Percentiles rank a stretch among this genome's conserved stretches.
Conservation (phyloP, 2,888 invertebrate species). For the Drosophila vallismaia region DNA sequence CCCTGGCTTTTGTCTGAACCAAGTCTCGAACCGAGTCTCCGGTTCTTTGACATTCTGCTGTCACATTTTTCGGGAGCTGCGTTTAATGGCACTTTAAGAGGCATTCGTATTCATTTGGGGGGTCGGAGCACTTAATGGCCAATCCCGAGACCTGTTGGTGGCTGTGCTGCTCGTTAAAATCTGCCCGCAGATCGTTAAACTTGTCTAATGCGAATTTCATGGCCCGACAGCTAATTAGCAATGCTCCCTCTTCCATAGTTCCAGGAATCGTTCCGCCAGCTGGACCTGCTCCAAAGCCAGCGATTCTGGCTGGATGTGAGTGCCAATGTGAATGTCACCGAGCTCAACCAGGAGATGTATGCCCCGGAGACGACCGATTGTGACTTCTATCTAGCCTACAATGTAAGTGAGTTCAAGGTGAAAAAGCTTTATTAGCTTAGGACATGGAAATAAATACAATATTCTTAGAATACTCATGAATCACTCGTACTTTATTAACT, state of each 20-base stretch:
- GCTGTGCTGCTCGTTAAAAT: conserved; percentile 25
- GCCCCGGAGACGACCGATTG: conserved; percentile 44
- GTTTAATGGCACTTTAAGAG: conserved; percentile 48
- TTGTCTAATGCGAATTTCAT: conserved; percentile 38
- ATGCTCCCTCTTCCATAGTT: conserved; percentile 41
- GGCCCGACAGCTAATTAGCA: conserved; percentile 58
- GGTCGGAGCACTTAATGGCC: conserved; percentile 28
- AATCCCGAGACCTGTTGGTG: conserved; percentile 26
- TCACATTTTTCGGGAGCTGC: conserved; percentile 42
- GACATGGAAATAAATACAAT: too few species aligned
- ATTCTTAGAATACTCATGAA: too few species aligned
- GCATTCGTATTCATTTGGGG: conserved; percentile 47
- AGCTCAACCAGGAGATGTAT: conserved; percentile 5
- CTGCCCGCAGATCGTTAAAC: conserved; percentile 43
- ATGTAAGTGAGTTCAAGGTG: conserved; percentile 75
- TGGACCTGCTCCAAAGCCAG: conserved; percentile 50
- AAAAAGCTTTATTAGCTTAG: too few species aligned
- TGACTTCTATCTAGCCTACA: conserved; percentile 83
- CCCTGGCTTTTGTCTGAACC: conserved; percentile 25
- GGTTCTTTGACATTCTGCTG: conserved; percentile 54
- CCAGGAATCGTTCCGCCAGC: conserved; percentile 68
- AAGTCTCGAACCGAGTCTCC: conserved; percentile 18
- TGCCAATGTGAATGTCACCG: conserved; percentile 18
- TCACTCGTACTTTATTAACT: too few species aligned
- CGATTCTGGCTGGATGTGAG: conserved; percentile 34